Conservation (phyloP, 2,797 vertebrate species). For the Lacerta viridis region DNA sequence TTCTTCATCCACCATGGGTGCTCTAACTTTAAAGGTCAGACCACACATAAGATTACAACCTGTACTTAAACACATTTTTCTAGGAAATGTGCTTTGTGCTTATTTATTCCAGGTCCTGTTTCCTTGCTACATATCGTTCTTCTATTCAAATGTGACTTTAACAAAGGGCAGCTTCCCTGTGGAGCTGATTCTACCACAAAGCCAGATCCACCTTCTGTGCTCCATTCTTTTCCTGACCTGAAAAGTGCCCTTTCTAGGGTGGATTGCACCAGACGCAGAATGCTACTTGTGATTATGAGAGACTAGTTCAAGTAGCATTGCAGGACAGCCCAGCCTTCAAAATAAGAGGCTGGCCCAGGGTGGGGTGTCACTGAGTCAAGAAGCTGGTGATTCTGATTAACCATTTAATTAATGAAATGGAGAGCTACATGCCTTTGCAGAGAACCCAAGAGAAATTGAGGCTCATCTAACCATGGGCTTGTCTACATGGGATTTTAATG, state of each 20-base stretch:
- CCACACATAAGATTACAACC: neutral
- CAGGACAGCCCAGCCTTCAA: neutral
- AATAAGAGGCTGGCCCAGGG: neutral
- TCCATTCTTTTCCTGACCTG: constrained; percentile 8
- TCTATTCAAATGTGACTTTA: neutral
- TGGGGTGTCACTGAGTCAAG: neutral
- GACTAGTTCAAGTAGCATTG: neutral
- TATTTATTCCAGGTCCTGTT: constrained; percentile 12
- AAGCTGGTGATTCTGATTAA: neutral
- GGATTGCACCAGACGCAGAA: neutral
- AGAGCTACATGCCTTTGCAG: neutral
- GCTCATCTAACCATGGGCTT: neutral
- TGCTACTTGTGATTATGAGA: neutral
- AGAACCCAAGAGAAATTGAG: neutral
- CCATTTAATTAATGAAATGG: neutral
- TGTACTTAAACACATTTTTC: neutral
- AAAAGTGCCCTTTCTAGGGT: neutral
- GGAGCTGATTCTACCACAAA: constrained; percentile 31
- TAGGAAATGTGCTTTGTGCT: constrained; percentile 14
- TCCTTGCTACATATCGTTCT: constrained; percentile 15
- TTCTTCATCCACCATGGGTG: constrained; percentile 5
- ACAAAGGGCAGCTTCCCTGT: neutral
- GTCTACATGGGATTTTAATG: too few relatives aligned
- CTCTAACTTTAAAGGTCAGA: neutral
- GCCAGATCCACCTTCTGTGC: neutral